These are phyloP conservation scores for Elysia crispata DNA, from an alignment of 2,888 invertebrate genomes.

Conservation along the genomic window DNA sequence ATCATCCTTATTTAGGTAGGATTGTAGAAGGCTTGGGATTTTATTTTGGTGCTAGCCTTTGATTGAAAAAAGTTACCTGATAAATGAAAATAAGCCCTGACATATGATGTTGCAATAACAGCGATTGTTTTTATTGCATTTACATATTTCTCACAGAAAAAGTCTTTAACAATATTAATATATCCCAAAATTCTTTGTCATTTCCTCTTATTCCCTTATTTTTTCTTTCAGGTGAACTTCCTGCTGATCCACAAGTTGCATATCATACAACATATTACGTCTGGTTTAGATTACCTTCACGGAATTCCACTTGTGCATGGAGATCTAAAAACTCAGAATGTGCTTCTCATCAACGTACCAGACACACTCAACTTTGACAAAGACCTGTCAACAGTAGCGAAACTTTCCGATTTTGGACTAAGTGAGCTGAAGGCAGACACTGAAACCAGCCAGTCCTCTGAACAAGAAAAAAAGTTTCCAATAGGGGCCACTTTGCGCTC, in stretches of 20 bases:
- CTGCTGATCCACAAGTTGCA: background rate
- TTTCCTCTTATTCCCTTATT: no score
- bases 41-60: no score
- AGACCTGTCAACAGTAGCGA: background rate
- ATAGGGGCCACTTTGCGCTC: background rate
- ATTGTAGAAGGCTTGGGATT: no score
- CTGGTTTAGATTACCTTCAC: slow-evolving; percentile 22
- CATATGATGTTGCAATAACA: no score
- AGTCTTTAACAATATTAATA: no score
- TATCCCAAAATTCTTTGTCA: no score
- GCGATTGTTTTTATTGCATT: no score
- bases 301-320: slow-evolving; percentile 1
- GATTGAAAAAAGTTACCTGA: no score
- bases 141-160: no score
- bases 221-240: slow-evolving; percentile 21
- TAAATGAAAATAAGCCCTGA: no score
- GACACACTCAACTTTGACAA: background rate
- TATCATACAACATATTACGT: slow-evolving; percentile 2
- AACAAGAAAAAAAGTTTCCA: no score
- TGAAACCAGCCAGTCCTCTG: background rate
- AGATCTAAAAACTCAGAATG: slow-evolving; percentile 23
- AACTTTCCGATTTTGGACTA: slow-evolving; percentile 29
- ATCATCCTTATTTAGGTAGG: no score
- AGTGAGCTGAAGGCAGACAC: slow-evolving; percentile 2
- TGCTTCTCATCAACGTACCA: slow-evolving; percentile 24